phyloP scores from a whole-genome alignment of 2,888 invertebrate species.

The Halocaridina rubra region DNA sequence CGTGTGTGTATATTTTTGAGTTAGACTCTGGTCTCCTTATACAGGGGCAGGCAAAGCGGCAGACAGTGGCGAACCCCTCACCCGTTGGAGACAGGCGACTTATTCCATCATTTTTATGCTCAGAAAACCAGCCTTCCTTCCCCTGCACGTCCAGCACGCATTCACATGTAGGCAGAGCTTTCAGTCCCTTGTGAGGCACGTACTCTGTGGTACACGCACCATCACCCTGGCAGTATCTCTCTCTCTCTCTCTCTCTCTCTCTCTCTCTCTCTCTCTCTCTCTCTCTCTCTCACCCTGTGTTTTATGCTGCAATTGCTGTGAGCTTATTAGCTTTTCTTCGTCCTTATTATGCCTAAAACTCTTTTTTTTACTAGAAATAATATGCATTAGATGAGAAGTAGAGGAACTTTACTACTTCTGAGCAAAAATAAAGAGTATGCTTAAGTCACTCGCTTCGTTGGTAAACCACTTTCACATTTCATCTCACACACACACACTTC shows the following conservation, averaged over 20 bases:
- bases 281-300: neutral
- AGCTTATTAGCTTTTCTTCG: neutral
- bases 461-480: no score
- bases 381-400: no score
- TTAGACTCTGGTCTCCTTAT: neutral
- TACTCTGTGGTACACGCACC: no score
- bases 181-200: neutral
- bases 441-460: no score
- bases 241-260: neutral
- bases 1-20: no score
- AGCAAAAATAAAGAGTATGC: no score
- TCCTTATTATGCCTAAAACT: no score
- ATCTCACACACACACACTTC: no score
- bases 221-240: neutral
- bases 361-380: no score
- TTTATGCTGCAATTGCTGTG: neutral
- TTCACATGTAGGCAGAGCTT: neutral
- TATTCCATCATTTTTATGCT: constrained; percentile 9
- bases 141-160: neutral
- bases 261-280: constrained; percentile 18
- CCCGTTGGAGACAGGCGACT: neutral
- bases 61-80: neutral
- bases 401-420: no score
- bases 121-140: neutral
- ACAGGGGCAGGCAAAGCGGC: neutral